These are phyloP conservation scores for Zaprionus bogoriensis DNA, from an alignment of 2,888 invertebrate genomes.

Conservation along the genomic window DNA sequence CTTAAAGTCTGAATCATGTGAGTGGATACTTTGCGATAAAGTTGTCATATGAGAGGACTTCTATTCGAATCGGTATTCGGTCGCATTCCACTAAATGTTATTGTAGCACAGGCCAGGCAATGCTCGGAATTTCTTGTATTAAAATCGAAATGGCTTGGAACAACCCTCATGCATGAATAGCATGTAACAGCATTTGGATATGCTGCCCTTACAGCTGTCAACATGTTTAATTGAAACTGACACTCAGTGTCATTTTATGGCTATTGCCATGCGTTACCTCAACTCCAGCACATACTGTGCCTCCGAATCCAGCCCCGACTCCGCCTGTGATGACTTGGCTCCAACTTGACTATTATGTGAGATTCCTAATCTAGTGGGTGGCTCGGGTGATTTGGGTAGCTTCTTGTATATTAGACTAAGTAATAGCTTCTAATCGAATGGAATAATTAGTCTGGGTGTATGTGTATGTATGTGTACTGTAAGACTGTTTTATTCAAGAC, in stretches of 20 bases:
- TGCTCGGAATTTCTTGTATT: slow-evolving; percentile 73
- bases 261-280: slow-evolving; percentile 72
- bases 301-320: background rate
- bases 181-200: slow-evolving; percentile 37
- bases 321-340: slow-evolving; percentile 52
- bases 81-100: slow-evolving; percentile 8
- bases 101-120: slow-evolving; percentile 55
- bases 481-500: too few species aligned
- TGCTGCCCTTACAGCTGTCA: slow-evolving; percentile 71
- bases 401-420: slow-evolving; percentile 69
- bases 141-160: slow-evolving; percentile 68
- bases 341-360: slow-evolving; percentile 63
- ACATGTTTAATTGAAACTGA: slow-evolving; percentile 81
- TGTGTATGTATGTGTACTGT: too few species aligned
- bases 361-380: slow-evolving; percentile 42
- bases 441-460: too few species aligned
- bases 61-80: slow-evolving; percentile 1
- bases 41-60: slow-evolving; percentile 55
- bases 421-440: slow-evolving; percentile 52
- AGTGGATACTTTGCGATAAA: slow-evolving; percentile 46
- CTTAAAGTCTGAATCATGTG: slow-evolving; percentile 11
- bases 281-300: slow-evolving; percentile 25
- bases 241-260: slow-evolving; percentile 80
- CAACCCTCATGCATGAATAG: slow-evolving; percentile 23
- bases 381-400: background rate